Evolutionary conservation across 2,888 invertebrate species (phyloP).

Genomic region (Kryphioiulus occultus): DNA sequence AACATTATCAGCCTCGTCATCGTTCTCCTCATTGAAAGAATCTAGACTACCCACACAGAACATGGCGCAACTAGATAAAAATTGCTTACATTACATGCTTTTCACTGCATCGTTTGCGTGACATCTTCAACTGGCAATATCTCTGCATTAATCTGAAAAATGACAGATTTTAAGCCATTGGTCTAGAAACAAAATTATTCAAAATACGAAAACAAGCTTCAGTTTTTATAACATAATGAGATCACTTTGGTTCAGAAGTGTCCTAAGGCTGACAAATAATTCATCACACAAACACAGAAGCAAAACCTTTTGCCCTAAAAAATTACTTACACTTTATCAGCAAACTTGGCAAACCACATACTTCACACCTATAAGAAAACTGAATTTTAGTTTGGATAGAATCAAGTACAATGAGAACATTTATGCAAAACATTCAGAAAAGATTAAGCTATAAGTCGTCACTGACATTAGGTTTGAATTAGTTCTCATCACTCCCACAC

Average conservation of each 20-base stretch:
- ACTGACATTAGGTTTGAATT: background rate
- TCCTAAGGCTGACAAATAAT: background rate
- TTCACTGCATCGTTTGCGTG: background rate
- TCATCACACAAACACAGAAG: background rate
- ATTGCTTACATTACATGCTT: background rate
- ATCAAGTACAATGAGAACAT: background rate
- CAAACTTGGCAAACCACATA: background rate
- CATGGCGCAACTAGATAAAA: background rate
- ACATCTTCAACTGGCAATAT: background rate
- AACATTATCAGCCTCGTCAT: background rate
- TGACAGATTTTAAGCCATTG: background rate
- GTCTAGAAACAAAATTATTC: background rate
- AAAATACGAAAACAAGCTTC: background rate
- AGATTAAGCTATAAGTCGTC: background rate
- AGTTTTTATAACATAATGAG: background rate
- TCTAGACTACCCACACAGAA: background rate
- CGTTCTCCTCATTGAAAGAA: background rate
- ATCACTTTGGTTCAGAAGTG: constrained; percentile 5
- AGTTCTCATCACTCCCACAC: background rate
- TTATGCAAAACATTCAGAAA: background rate
- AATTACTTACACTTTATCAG: background rate
- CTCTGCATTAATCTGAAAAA: background rate
- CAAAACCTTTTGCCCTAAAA: background rate
- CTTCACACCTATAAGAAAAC: background rate
- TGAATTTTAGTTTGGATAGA: background rate